Conservation (phyloP, 2,113 vertebrate genomes). For the Rutilus rutilus region DNA sequence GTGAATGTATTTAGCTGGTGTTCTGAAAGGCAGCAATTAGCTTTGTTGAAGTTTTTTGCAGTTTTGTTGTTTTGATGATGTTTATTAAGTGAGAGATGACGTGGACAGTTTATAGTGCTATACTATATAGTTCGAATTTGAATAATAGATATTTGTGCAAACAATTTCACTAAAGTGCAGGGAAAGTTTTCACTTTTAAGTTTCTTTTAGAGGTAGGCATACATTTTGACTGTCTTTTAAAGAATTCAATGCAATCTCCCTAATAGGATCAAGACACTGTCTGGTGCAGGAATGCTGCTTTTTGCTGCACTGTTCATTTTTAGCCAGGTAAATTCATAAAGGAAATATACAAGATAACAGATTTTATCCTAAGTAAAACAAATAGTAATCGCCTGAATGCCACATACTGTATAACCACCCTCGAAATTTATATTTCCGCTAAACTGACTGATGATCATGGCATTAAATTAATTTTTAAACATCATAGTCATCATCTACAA, state of each 20-base stretch:
- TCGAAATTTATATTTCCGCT: not conserved
- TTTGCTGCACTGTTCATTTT: slow-evolving; percentile 47
- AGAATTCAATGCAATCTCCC: not conserved
- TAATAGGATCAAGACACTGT: slow-evolving; percentile 40
- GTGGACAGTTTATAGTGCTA: not conserved
- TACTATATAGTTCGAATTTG: not conserved
- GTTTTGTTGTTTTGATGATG: not conserved
- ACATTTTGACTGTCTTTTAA: not conserved
- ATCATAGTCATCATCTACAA: not conserved
- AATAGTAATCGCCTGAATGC: not conserved
- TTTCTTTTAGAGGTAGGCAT: not conserved
- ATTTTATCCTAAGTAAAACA: slow-evolving; percentile 1
- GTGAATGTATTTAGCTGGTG: not conserved
- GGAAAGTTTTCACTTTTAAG: not conserved
- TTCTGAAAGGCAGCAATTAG: not conserved
- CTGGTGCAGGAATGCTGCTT: slow-evolving; percentile 41
- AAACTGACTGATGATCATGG: not conserved
- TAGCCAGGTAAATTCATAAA: slow-evolving; percentile 46
- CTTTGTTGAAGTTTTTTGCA: too few species aligned
- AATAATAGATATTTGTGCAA: not conserved
- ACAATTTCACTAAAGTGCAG: not conserved
- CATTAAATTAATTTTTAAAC: not conserved
- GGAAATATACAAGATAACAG: not conserved
- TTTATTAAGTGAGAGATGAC: not conserved
- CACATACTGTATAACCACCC: not conserved